Percentiles rank a stretch among this genome's conserved stretches.
Conservation (phyloP, 1,140 invertebrate genomes). For the Anastatus disparis region DNA sequence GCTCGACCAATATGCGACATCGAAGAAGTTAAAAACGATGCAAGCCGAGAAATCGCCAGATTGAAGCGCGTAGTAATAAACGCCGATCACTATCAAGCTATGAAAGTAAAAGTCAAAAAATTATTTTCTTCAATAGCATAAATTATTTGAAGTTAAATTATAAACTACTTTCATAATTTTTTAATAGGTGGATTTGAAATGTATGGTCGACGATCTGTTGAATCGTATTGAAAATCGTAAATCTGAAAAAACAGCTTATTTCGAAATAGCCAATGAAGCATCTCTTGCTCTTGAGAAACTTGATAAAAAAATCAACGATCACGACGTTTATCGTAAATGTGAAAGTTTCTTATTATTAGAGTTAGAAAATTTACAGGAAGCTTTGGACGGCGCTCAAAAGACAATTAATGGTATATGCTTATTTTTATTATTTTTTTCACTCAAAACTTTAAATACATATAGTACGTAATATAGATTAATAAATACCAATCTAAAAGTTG, state of each 20-base stretch:
- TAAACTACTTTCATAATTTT: too few relatives aligned
- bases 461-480: too few relatives aligned
- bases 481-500: too few relatives aligned
- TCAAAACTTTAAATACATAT: too few relatives aligned
- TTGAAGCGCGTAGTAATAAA: background rate
- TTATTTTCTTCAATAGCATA: background rate
- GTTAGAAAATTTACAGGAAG: constrained; percentile 5
- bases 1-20: too few relatives aligned
- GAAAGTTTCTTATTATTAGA: constrained; percentile 9
- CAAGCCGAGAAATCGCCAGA: background rate
- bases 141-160: background rate
- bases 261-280: background rate
- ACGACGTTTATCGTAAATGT: constrained; percentile 1
- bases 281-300: constrained; percentile 10
- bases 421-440: background rate
- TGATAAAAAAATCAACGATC: background rate
- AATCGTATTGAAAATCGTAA: background rate
- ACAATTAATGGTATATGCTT: background rate
- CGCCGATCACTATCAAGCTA: background rate
- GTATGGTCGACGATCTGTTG: background rate
- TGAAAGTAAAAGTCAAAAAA: background rate
- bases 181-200: background rate
- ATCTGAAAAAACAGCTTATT: background rate
- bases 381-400: background rate
- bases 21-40: background rate